Conservation (phyloP, 2,113 vertebrate genomes). For the Crotalus helleri region DNA sequence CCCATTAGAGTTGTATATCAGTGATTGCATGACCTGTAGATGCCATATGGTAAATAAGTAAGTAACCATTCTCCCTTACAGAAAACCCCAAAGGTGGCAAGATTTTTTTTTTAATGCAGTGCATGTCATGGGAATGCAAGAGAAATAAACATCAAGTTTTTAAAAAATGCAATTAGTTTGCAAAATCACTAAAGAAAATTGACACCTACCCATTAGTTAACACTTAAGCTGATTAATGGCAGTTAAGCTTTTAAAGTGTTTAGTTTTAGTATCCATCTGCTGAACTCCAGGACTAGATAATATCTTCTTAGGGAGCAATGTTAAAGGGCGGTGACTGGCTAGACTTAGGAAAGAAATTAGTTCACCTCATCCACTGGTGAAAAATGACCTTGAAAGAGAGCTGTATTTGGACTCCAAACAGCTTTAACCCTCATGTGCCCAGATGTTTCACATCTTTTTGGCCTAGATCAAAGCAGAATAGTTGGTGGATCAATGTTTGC, state of each 20-base stretch:
- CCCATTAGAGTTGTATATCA: not conserved
- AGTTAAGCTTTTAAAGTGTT: not conserved
- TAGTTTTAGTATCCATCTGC: not conserved
- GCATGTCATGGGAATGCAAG: not conserved
- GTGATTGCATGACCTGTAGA: not conserved
- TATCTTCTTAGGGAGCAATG: not conserved
- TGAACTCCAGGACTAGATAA: not conserved
- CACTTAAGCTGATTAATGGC: not conserved
- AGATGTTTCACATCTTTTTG: constrained; percentile 11
- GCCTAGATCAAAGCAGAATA: not conserved
- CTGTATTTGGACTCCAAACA: not conserved
- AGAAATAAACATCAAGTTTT: not conserved
- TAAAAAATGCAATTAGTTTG: not conserved
- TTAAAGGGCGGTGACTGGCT: not conserved
- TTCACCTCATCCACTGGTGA: not conserved
- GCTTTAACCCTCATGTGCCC: not conserved
- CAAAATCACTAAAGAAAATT: not conserved
- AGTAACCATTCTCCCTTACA: not conserved
- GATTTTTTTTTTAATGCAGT: not conserved
- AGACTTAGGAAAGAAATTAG: not conserved
- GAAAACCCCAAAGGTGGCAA: not conserved
- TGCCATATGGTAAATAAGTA: not conserved
- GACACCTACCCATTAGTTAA: not conserved
- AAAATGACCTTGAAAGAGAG: not conserved
- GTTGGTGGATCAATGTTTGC: not conserved